A percentile compares a stretch with the other conserved stretches of the same genome.
phyloP scores from a whole-genome alignment of 1,140 invertebrate genomes.

The Macrocentrus cingulum region DNA sequence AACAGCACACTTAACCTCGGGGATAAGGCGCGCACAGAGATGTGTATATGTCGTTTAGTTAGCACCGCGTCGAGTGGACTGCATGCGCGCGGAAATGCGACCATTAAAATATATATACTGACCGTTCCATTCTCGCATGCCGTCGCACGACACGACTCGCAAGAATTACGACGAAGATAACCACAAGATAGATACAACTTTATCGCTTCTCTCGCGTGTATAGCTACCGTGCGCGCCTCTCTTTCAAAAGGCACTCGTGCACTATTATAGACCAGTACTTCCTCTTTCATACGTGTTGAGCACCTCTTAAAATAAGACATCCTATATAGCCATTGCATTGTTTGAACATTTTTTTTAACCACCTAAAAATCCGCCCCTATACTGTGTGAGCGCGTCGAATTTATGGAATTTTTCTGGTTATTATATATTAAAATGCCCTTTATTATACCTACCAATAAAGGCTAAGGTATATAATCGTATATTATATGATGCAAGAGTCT shows the following conservation, averaged over 20 bases:
- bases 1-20: neutral
- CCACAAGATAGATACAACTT: conserved; percentile 50
- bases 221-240: conserved; percentile 29
- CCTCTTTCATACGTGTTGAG: conserved; percentile 8
- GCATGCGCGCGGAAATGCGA: conserved; percentile 45
- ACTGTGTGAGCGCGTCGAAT: no score
- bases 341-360: no score
- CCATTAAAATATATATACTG: conserved; percentile 54
- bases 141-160: conserved; percentile 43
- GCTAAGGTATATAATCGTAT: no score
- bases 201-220: conserved; percentile 36
- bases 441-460: no score
- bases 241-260: conserved; percentile 8
- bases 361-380: no score
- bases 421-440: no score
- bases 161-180: conserved; percentile 51
- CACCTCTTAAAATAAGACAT: neutral
- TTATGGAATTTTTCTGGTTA: no score
- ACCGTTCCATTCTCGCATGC: conserved; percentile 48
- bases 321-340: no score
- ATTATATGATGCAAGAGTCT: no score
- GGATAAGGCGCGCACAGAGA: neutral
- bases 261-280: conserved; percentile 5
- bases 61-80: conserved; percentile 28
- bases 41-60: neutral